A percentile compares a stretch with the other conserved stretches of the same genome.
Evolutionary conservation across 2,888 invertebrate genomes (phyloP).

Genomic region (Phyto melanocephala): DNA sequence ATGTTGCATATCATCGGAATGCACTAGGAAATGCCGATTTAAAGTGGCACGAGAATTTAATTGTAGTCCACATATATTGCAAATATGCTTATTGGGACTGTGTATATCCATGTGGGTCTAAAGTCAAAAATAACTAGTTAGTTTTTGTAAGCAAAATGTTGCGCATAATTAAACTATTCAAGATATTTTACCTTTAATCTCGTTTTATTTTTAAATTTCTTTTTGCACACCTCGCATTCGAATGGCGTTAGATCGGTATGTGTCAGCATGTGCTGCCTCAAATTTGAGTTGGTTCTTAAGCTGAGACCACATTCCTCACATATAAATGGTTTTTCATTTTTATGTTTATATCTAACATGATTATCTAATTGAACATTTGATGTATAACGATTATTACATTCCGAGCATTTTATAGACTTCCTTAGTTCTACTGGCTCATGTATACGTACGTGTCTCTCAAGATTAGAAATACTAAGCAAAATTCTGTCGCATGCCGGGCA

Average conservation of each 20-base stretch:
- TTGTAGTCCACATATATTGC: slow-evolving; percentile 75
- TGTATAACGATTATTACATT: slow-evolving; percentile 75
- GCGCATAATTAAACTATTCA: not conserved
- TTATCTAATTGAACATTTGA: slow-evolving; percentile 69
- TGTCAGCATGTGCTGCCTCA: slow-evolving; percentile 79
- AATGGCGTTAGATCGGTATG: slow-evolving; percentile 80
- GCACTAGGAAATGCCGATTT: slow-evolving; percentile 75
- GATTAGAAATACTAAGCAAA: slow-evolving; percentile 57
- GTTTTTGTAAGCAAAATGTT: too few relatives aligned
- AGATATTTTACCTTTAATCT: slow-evolving; percentile 68
- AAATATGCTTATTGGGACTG: slow-evolving; percentile 75
- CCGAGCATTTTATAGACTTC: slow-evolving; percentile 70
- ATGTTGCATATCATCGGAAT: slow-evolving; percentile 76
- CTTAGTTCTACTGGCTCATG: slow-evolving; percentile 70
- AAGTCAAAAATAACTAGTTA: not conserved
- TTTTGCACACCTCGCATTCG: slow-evolving; percentile 79
- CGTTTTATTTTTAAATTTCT: slow-evolving; percentile 76
- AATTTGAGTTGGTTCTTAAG: slow-evolving; percentile 79
- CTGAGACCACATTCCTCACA: slow-evolving; percentile 80
- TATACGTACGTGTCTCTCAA: slow-evolving; percentile 61
- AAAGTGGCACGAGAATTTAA: slow-evolving; percentile 74
- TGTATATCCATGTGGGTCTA: slow-evolving; percentile 76
- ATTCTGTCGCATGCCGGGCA: slow-evolving; percentile 65
- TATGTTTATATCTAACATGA: slow-evolving; percentile 74
- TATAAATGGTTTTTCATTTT: slow-evolving; percentile 78